Evolutionary conservation across 2,888 invertebrate species (phyloP), one percentile per base, ranked within the genome.

Genomic region (Aphodius sticticus): DNA sequence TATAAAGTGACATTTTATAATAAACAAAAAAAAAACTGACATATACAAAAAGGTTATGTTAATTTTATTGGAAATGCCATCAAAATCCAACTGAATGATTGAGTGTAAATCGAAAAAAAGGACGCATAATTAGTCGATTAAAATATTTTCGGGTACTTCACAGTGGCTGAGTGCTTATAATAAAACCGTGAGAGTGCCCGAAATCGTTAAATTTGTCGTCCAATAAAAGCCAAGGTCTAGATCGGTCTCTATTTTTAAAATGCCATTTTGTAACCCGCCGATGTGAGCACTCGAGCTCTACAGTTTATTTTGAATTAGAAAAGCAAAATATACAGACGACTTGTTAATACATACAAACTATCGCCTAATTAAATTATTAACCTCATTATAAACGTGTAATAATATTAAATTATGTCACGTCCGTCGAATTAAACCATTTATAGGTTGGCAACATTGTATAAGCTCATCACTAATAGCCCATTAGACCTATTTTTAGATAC

Each of bases 161-260:
- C 9, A 2, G 53, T 3, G 53, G 1, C 4, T 5, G 7, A 53
- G 53, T 53, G 53, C 4, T 53, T 53, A 53, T 53, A 53, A 53
- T 9, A 53, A 53, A 53, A 53, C 53, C 6, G 53, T 53, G 53
- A 53, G 53, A 53, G 53, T 53, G 53, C 9, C 53, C 53, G 53
- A 53, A 53, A 53, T 53, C 53, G 53, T 53, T 53, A 53, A 53
- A 53, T 53, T 53, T 53, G 53, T 53, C 53, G 53, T 53, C 53
- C 53, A 53, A 53, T 53, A 7, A 53, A 53, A 53, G 53, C 53
- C 53, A 53, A 53, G 53, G 53, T 53, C 53, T 53, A 53, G 53
- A 53, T 53, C 53, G 53, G 53, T 53, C 53, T 53, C 53, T 53
- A 53, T 53, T 53, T 53, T 53, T 53, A 53, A 53, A 53, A 53